phyloP scores from a whole-genome alignment of 2,113 vertebrate genomes.

The Furnarius figulus region DNA sequence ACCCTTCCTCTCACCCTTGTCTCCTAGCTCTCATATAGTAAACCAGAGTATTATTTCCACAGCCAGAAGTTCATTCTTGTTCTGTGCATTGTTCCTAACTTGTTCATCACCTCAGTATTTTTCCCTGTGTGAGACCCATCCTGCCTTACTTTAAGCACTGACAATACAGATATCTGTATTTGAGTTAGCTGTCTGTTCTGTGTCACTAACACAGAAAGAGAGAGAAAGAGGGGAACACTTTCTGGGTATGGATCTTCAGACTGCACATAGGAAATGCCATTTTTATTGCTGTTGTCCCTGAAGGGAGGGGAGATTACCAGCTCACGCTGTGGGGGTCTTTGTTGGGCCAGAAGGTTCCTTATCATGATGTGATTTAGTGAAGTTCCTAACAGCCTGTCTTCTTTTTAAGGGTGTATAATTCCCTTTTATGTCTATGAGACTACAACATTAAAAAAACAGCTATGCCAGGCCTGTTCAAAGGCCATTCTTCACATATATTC shows the following conservation, averaged over 20 bases:
- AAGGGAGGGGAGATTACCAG: neutral
- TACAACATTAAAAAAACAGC: neutral
- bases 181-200: neutral
- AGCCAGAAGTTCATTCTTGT: neutral
- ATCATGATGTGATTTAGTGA: neutral
- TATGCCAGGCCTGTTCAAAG: neutral
- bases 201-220: neutral
- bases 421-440: neutral
- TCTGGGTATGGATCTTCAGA: neutral
- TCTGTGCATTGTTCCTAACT: neutral
- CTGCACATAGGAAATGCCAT: neutral
- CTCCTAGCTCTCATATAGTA: neutral
- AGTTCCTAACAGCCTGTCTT: neutral
- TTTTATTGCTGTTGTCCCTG: neutral
- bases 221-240: neutral
- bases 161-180: neutral
- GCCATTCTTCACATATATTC: neutral
- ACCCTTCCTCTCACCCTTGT: neutral
- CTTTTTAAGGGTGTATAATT: neutral
- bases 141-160: neutral
- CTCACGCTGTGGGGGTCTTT: neutral
- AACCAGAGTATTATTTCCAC: neutral
- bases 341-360: neutral
- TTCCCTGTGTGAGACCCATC: neutral
- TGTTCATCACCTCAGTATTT: neutral